phyloP scores from a whole-genome alignment of 92 coral and sea anemone genomes.

The Porites evermanni region DNA sequence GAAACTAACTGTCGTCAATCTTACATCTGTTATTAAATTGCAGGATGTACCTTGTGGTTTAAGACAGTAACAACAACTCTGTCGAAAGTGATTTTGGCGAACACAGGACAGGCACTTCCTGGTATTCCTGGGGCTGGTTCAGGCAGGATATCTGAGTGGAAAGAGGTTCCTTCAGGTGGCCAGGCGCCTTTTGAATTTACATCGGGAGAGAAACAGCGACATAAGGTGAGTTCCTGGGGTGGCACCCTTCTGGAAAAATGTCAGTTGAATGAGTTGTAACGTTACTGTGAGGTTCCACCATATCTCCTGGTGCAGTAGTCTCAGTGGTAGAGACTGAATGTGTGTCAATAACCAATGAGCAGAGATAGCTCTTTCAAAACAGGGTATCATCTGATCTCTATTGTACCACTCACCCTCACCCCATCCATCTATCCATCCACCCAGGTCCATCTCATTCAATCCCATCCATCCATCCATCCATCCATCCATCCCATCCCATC shows the following conservation, averaged over 20 bases:
- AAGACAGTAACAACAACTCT: conserved; percentile 91
- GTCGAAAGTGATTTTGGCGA: conserved; percentile 92
- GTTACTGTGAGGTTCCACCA: no score
- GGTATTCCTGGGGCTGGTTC: conserved; percentile 67
- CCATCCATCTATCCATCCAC: no score
- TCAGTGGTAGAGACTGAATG: no score
- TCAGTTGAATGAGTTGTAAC: no score
- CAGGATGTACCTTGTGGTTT: conserved; percentile 89
- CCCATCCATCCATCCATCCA: no score
- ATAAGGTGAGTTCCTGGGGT: conserved; percentile 68
- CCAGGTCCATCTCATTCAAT: no score
- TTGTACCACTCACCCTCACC: no score
- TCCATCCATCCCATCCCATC: no score
- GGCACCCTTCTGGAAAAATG: background rate
- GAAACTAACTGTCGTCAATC: background rate
- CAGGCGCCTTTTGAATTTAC: conserved; percentile 95
- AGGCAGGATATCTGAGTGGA: conserved; percentile 96
- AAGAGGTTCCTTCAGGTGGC: conserved; percentile 81
- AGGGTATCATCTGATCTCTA: no score
- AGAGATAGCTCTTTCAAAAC: no score
- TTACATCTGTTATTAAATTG: background rate
- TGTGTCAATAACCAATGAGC: no score
- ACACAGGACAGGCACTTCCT: conserved; percentile 87
- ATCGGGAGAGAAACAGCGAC: conserved; percentile 89
- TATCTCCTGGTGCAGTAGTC: no score